These are phyloP conservation scores for Drosophila subquinaria DNA, from an alignment of 2,888 invertebrate genomes.

Conservation along the genomic window DNA sequence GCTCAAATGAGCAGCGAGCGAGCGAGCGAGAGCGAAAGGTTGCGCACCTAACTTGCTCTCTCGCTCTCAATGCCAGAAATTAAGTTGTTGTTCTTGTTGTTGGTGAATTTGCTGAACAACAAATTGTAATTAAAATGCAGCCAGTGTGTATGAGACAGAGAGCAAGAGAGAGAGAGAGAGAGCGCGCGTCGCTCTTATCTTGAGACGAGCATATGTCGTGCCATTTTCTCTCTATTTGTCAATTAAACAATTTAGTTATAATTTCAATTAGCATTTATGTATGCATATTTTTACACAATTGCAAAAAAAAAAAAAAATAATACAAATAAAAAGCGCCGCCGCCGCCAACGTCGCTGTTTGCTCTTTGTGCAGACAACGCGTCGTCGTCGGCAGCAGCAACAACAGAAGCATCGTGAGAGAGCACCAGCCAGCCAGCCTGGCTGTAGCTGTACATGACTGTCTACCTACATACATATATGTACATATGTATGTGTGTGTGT, in stretches of 20 bases:
- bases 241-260: constrained; percentile 44
- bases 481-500: constrained; percentile 5
- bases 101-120: constrained; percentile 47
- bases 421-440: constrained; percentile 45
- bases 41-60: constrained; percentile 36
- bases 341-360: constrained; percentile 16
- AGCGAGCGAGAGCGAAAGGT: constrained; percentile 20
- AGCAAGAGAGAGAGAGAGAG: not conserved
- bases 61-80: constrained; percentile 33
- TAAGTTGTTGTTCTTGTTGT: constrained; percentile 13
- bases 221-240: constrained; percentile 30
- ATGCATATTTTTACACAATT: constrained; percentile 19
- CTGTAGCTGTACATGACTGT: constrained; percentile 52
- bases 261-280: constrained; percentile 39
- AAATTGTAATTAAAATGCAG: constrained; percentile 60
- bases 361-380: constrained; percentile 48
- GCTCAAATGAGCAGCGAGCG: constrained; percentile 33
- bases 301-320: constrained; percentile 25
- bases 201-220: constrained; percentile 13
- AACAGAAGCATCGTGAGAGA: constrained; percentile 34
- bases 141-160: not conserved
- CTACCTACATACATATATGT: constrained; percentile 13
- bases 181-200: not conserved
- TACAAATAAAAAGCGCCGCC: constrained; percentile 26
- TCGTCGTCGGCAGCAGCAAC: constrained; percentile 21